Evolutionary conservation across 2,888 invertebrate genomes (phyloP).

Genomic region (Sminthurides aquaticus): DNA sequence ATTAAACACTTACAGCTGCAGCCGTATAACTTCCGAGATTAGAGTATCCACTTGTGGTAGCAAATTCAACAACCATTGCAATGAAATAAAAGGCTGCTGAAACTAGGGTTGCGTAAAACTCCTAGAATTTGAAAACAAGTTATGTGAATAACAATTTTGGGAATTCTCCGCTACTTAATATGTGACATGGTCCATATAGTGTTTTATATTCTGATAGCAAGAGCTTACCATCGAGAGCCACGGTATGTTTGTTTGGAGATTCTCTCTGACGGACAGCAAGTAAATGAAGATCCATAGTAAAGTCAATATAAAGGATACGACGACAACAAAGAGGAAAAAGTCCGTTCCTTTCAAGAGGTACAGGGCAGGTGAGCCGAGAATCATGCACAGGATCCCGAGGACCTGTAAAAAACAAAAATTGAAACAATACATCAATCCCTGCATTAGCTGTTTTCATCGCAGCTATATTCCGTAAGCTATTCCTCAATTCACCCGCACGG

Average conservation of each 20-base stretch:
- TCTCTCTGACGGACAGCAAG: conserved; percentile 69
- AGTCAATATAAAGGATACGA: conserved; percentile 72
- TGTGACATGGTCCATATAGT: too few relatives aligned
- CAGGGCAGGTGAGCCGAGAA: conserved; percentile 64
- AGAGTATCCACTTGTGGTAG: conserved; percentile 46
- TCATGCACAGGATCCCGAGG: conserved; percentile 77
- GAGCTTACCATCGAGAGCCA: conserved; percentile 74
- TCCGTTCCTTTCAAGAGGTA: conserved; percentile 54
- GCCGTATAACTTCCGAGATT: conserved; percentile 56
- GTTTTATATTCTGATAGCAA: too few relatives aligned
- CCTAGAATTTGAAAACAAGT: conserved; percentile 61
- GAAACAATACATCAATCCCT: not conserved
- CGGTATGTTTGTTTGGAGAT: conserved; percentile 68
- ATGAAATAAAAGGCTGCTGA: conserved; percentile 65
- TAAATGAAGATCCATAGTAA: conserved; percentile 74
- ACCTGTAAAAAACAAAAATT: conserved; percentile 63
- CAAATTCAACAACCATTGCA: conserved; percentile 71
- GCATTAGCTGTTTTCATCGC: too few relatives aligned
- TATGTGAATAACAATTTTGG: too few relatives aligned
- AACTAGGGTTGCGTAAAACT: conserved; percentile 66
- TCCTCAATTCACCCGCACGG: too few relatives aligned
- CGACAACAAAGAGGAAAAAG: conserved; percentile 79
- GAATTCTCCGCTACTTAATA: too few relatives aligned
- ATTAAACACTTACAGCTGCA: conserved; percentile 61
- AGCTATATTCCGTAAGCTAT: too few relatives aligned